Percentiles rank a stretch among this genome's conserved stretches.
Evolutionary conservation across 2,797 vertebrate species (phyloP).

Genomic region (Myiothlypis chrysogaster): DNA sequence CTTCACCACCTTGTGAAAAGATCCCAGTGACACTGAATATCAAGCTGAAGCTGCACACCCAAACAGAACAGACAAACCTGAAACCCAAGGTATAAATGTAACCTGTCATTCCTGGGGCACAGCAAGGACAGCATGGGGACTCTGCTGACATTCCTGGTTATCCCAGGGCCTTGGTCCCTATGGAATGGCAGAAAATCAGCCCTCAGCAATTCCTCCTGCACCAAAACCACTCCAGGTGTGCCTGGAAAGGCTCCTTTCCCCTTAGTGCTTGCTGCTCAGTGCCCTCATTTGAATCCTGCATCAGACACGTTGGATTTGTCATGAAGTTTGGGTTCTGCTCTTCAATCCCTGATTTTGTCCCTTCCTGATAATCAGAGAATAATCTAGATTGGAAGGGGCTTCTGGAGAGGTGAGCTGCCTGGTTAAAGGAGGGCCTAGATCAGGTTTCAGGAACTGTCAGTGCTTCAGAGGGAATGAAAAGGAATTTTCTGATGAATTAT

Average conservation of each 20-base stretch:
- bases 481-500: neutral
- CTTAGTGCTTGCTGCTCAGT: neutral
- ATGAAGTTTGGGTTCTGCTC: neutral
- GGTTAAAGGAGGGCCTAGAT: neutral
- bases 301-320: neutral
- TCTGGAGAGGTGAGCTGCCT: neutral
- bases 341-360: neutral
- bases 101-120: neutral
- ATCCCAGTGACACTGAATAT: neutral
- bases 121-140: neutral
- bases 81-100: neutral
- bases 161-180: neutral
- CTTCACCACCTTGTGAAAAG: neutral
- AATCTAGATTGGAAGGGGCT: neutral
- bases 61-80: neutral
- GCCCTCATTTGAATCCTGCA: neutral
- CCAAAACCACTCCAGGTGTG: neutral
- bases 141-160: neutral
- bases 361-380: neutral
- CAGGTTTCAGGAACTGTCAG: neutral
- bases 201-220: neutral
- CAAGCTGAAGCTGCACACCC: neutral
- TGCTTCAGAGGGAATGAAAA: neutral
- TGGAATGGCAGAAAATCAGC: neutral
- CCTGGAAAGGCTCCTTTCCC: neutral